Base-by-base conservation (phyloP, 2,888 invertebrate genomes). In the Neoscelio sp. region DNA sequence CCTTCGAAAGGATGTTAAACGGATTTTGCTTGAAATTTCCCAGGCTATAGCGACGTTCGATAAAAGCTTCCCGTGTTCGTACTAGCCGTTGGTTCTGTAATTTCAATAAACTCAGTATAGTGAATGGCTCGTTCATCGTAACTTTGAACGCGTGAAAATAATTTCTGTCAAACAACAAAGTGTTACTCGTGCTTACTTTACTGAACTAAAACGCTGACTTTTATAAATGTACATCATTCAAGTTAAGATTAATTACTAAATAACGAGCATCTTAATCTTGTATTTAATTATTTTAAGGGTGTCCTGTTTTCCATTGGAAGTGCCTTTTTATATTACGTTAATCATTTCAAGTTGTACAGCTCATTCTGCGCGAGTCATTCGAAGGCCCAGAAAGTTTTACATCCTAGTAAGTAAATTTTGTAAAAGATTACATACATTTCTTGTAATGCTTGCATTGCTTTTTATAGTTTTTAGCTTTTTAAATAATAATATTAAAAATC, bases 351-450 rank as follows among this genome's bases (percentile, higher is more conserved):
- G 92, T 93, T 99, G 86, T 99, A 99, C 93, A 98, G 98, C 91
- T 98, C 98, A 85, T 99, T 99, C 92, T 99, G 99, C 92, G 98
- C 99, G 82, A 98, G 98, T 92, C 99, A 99, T 91, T 99, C 98
- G 89, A 98, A 98, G 92, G 98, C 98, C 82, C 99, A 99, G 92
- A 99, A 99, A 93, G 97, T 99, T 89, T 93, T 99, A 89, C 98
- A 98, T 93, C 98, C 98, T 89, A 98, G 98, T 98, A 93, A 96
- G 96, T 85, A 33, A 30, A n/a, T 23, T 23, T 23, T n/a, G n/a
- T n/a, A n/a, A n/a, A n/a, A n/a, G n/a, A n/a, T n/a, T n/a, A n/a
- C n/a, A n/a, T n/a, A n/a, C n/a, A n/a, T n/a, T n/a, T n/a, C n/a
- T n/a, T n/a, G n/a, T n/a, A n/a, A n/a, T n/a, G n/a, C n/a, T n/a